Percentiles rank a stretch among this genome's conserved stretches.
These are phyloP conservation scores for Seira ritae DNA, from an alignment of 2,888 invertebrate species.

Conservation along the genomic window DNA sequence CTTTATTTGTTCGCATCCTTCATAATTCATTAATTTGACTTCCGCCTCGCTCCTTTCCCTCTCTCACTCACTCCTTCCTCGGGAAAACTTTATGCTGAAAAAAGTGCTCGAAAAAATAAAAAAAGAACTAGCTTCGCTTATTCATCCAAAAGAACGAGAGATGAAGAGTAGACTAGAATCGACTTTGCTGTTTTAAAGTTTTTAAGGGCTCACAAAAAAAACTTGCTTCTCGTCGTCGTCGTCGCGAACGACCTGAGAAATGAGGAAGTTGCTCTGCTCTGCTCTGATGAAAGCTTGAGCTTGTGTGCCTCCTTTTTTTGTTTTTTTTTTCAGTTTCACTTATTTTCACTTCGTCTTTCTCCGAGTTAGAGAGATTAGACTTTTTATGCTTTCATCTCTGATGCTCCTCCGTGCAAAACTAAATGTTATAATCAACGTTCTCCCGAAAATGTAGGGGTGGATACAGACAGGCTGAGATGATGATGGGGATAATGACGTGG, in stretches of 20 bases:
- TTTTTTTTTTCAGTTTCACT: not conserved
- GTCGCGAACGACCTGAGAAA: not conserved
- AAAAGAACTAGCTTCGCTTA: not conserved
- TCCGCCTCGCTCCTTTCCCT: slow-evolving; percentile 54
- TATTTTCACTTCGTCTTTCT: not conserved
- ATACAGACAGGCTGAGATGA: slow-evolving; percentile 24
- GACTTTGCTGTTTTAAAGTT: slow-evolving; percentile 45
- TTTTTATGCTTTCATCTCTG: too few relatives aligned
- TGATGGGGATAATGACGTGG: slow-evolving; percentile 41
- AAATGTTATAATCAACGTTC: too few relatives aligned
- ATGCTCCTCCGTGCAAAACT: too few relatives aligned
- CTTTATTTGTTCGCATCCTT: slow-evolving; percentile 73
- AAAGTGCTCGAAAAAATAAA: not conserved
- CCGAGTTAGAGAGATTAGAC: not conserved
- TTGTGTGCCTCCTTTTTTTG: not conserved
- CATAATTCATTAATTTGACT: slow-evolving; percentile 73
- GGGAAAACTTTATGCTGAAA: slow-evolving; percentile 12
- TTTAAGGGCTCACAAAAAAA: slow-evolving; percentile 32
- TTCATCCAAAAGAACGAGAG: not conserved
- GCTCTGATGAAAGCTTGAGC: too few relatives aligned
- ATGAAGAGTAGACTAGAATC: not conserved
- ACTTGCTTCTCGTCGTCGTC: not conserved
- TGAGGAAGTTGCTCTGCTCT: not conserved
- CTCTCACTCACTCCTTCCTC: slow-evolving; percentile 34
- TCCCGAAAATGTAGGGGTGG: not conserved